Evolutionary conservation across 2,797 vertebrate species (phyloP).

Genomic region (Labroides dimidiatus): DNA sequence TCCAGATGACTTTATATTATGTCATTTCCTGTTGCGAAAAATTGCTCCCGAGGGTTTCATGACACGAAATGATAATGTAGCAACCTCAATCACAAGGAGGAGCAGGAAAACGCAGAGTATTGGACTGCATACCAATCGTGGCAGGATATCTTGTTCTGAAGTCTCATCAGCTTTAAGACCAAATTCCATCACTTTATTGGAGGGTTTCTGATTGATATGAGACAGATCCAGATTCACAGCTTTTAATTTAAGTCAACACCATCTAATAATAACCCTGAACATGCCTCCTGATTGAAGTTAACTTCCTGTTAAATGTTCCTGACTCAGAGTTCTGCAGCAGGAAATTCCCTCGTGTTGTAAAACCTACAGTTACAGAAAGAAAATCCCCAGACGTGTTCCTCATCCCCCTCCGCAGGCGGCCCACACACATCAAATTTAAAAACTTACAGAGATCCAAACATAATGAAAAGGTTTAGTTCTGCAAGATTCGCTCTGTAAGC

Average conservation of each 20-base stretch:
- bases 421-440: conserved; percentile 14
- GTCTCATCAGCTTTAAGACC: not conserved
- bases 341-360: conserved; percentile 56
- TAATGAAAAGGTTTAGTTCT: not conserved
- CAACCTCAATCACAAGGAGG: too few species aligned
- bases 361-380: conserved; percentile 33
- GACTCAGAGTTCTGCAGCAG: conserved; percentile 45
- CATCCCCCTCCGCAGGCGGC: not conserved
- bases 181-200: not conserved
- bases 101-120: too few species aligned
- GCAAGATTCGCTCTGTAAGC: not conserved
- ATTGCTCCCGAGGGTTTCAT: too few species aligned
- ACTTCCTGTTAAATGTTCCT: conserved; percentile 5
- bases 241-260: not conserved
- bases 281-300: not conserved
- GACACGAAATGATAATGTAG: too few species aligned
- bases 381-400: conserved; percentile 34
- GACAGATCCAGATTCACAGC: not conserved
- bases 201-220: not conserved
- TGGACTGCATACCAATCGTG: not conserved
- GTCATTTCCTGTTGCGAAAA: too few species aligned
- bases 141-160: not conserved
- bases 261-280: not conserved
- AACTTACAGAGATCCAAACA: conserved; percentile 21
- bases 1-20: too few species aligned